Percentiles rank a stretch among this genome's conserved stretches.
phyloP scores from a whole-genome alignment of 2,113 vertebrate species.

The Pituophis catenifer region DNA sequence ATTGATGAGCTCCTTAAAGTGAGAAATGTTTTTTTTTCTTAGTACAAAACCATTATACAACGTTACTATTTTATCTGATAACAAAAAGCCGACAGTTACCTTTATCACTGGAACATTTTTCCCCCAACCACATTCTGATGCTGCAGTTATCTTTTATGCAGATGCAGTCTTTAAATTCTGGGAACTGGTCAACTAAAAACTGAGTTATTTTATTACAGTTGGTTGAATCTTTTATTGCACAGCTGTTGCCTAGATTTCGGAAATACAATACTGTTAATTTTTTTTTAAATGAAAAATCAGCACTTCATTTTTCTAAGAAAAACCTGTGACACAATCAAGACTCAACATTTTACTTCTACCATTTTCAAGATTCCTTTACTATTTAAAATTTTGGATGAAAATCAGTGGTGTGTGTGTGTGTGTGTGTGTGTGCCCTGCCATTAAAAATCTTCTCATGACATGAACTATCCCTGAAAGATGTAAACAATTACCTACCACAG shows the following conservation, averaged over 20 bases:
- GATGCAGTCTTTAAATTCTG: conserved; percentile 74
- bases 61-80: conserved; percentile 3
- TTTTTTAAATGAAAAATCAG: neutral
- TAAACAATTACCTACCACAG: neutral
- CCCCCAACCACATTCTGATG: conserved; percentile 64
- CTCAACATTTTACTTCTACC: neutral
- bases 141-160: conserved; percentile 74
- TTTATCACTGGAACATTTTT: conserved; percentile 70
- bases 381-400: neutral
- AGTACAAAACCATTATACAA: neutral
- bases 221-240: conserved; percentile 70
- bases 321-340: neutral
- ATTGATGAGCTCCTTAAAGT: neutral
- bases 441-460: neutral
- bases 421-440: too few relatives aligned
- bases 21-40: neutral
- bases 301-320: neutral
- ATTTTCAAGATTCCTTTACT: neutral
- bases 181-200: conserved; percentile 65
- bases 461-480: neutral
- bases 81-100: conserved; percentile 66
- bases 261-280: conserved; percentile 37
- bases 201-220: conserved; percentile 77
- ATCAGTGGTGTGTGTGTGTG: too few relatives aligned
- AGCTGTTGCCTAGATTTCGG: conserved; percentile 73